Percentiles rank a stretch among this genome's conserved stretches.
phyloP scores from a whole-genome alignment of 1,140 invertebrate genomes.

The Aricia agestis region DNA sequence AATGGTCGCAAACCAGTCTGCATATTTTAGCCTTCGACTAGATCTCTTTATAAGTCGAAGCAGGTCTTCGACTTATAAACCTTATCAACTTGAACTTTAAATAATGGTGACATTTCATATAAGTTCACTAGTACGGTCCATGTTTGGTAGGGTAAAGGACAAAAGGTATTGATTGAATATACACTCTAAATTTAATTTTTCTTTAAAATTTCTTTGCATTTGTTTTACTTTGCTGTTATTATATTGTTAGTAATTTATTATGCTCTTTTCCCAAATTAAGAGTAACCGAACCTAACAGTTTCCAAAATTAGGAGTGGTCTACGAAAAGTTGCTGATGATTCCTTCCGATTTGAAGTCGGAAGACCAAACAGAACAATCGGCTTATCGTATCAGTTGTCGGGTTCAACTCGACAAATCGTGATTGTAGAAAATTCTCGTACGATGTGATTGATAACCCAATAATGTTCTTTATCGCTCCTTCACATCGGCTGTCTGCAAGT shows the following conservation, averaged over 20 bases:
- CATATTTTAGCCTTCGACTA: no score
- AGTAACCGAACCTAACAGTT: no score
- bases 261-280: no score
- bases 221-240: no score
- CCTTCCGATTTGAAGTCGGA: not conserved
- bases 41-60: not conserved
- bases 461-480: not conserved
- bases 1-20: no score
- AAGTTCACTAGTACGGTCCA: not conserved
- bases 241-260: no score
- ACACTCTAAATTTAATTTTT: no score
- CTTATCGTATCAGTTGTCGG: not conserved
- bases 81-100: not conserved
- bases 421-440: not conserved
- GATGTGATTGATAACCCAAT: not conserved
- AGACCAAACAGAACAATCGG: not conserved
- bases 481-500: not conserved
- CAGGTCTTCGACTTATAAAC: no score
- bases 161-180: not conserved
- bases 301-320: not conserved
- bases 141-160: not conserved
- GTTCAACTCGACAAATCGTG: not conserved
- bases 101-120: not conserved
- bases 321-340: not conserved
- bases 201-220: no score